A percentile compares a stretch with the other conserved stretches of the same genome.
Conservation (phyloP, 1,140 invertebrate genomes). For the Anadara kagoshimensis region DNA sequence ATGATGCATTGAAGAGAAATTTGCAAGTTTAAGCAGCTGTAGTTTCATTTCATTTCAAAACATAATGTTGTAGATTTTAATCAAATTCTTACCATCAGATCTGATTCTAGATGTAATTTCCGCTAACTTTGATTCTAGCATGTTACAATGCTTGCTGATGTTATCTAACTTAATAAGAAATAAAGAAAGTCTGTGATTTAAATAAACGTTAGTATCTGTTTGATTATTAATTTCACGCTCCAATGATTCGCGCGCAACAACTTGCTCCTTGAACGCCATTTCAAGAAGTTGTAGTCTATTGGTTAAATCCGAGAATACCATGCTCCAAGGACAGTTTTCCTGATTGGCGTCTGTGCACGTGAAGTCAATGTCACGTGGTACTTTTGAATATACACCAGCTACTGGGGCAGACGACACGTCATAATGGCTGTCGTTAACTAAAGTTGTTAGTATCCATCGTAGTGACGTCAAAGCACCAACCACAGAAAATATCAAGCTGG, state of each 20-base stretch:
- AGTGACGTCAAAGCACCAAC: too few relatives aligned
- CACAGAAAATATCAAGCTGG: too few relatives aligned
- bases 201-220: slow-evolving; percentile 36
- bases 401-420: too few relatives aligned
- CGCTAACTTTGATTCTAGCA: slow-evolving; percentile 2
- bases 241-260: slow-evolving; percentile 42
- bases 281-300: slow-evolving; percentile 39
- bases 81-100: slow-evolving; percentile 10
- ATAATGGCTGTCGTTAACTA: too few relatives aligned
- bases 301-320: slow-evolving; percentile 41
- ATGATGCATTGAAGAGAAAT: too few relatives aligned
- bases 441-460: too few relatives aligned
- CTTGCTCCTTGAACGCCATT: slow-evolving; percentile 47
- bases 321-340: slow-evolving; percentile 38
- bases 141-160: slow-evolving; percentile 11
- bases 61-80: too few relatives aligned
- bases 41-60: too few relatives aligned
- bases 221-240: slow-evolving; percentile 55
- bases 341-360: not conserved
- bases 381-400: too few relatives aligned
- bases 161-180: slow-evolving; percentile 23
- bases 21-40: too few relatives aligned
- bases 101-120: not conserved
- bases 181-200: slow-evolving; percentile 42
- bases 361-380: too few relatives aligned